Percentiles rank a stretch among this genome's conserved stretches.
Evolutionary conservation across 2,113 vertebrate species (phyloP).

Genomic region (Tauraco erythrolophus): DNA sequence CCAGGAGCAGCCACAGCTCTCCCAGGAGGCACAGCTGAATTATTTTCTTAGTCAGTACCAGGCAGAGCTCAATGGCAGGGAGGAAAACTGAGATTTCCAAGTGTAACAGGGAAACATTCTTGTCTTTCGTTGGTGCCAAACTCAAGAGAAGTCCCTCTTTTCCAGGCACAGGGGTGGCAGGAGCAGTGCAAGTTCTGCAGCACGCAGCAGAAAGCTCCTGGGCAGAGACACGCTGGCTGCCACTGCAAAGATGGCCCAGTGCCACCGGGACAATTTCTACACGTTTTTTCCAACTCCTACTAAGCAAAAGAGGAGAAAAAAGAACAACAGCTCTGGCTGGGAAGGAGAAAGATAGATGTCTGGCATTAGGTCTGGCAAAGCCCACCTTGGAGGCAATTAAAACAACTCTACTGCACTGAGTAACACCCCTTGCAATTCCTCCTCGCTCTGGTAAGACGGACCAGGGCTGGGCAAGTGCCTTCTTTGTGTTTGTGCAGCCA

Average conservation of each 20-base stretch:
- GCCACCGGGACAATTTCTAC: accelerated
- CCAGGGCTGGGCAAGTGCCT: not conserved
- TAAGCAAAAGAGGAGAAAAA: not conserved
- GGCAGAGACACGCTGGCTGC: not conserved
- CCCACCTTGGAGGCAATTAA: not conserved
- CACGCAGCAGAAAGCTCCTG: not conserved
- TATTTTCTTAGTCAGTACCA: not conserved
- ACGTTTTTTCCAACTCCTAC: not conserved
- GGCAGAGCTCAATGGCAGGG: not conserved
- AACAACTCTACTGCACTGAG: not conserved
- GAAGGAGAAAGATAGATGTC: not conserved
- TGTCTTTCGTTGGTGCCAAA: not conserved
- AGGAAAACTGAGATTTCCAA: not conserved
- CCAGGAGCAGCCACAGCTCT: not conserved
- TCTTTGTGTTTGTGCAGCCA: not conserved
- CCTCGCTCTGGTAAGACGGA: not conserved
- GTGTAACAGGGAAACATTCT: not conserved
- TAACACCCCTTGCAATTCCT: not conserved
- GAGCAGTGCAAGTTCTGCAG: not conserved
- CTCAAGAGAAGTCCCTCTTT: not conserved
- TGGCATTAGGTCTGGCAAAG: not conserved
- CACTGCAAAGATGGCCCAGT: accelerated
- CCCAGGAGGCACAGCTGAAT: not conserved
- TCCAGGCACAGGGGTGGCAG: not conserved
- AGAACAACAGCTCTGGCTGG: not conserved